Evolutionary conservation across 2,113 vertebrate species (phyloP).

Genomic region (Melanocharis versteri): DNA sequence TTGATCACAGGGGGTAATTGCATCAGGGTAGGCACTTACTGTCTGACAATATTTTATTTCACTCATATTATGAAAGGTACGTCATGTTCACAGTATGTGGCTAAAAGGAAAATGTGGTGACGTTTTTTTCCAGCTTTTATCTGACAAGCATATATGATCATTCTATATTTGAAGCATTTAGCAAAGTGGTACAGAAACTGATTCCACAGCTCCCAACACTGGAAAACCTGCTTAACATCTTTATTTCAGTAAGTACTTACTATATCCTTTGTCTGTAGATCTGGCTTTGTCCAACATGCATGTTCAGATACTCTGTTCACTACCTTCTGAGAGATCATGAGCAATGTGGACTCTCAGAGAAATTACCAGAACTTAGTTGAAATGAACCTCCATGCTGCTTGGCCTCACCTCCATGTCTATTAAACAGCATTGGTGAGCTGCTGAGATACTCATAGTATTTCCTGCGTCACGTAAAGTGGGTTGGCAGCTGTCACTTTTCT

Average conservation of each 20-base stretch:
- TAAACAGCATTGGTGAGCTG: background rate
- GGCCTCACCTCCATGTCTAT: background rate
- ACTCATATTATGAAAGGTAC: conserved; percentile 43
- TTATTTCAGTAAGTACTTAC: conserved; percentile 86
- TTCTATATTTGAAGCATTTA: conserved; percentile 92
- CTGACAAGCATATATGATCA: conserved; percentile 91
- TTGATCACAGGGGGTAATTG: background rate
- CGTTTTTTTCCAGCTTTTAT: conserved; percentile 83
- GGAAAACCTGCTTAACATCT: conserved; percentile 90
- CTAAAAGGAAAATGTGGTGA: conserved; percentile 60
- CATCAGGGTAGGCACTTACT: conserved; percentile 5
- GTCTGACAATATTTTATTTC: conserved; percentile 33
- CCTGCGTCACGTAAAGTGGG: background rate
- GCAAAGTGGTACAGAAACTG: conserved; percentile 90
- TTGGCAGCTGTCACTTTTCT: background rate
- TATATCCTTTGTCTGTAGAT: conserved; percentile 21
- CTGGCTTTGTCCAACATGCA: background rate
- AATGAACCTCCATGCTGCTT: background rate
- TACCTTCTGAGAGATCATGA: background rate
- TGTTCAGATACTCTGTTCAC: background rate
- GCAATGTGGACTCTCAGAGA: background rate
- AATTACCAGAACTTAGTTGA: background rate
- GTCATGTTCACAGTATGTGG: conserved; percentile 33
- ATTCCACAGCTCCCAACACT: conserved; percentile 89
- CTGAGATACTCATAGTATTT: background rate